Evolutionary conservation across 2,888 invertebrate species (phyloP), one percentile per base, ranked within the genome.

Genomic region (Acleris cristana): DNA sequence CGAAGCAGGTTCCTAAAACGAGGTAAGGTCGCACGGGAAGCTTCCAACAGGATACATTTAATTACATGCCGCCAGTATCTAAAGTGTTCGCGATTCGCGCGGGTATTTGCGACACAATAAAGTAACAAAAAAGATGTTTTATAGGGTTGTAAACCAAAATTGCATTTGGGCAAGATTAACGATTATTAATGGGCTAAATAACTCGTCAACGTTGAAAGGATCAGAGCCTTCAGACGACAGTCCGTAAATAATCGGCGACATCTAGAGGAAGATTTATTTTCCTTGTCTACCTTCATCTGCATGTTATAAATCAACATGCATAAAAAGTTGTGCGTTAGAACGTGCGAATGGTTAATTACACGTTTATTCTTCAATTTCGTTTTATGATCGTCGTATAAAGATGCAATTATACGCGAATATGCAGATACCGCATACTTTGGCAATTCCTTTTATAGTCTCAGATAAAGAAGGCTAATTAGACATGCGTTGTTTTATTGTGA

Each of bases 391-490:
- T 65, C 72, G 69, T 71, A 79, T 77, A 75, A 79, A 83, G 76
- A 73, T 74, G 80, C 81, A 86, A 88, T 88, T 88, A 84, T 84
- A 84, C 75, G 82, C 74, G 70, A 78, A 78, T 78, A 78, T 83
- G 80, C 81, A 79, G 73, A 71, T 73, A 76, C 78, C 73, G 73
- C 75, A 78, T 76, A 73, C 19, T 45, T 74, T 72, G 74, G 55
- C 71, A 64, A 76, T 80, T 76, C 70, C 74, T 79, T 82, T 82
- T 80, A 78, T 75, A 75, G 72, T 76, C 74, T 66, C 63, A 69
- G 72, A 80, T 80, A 78, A 81, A 80, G 77, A 69, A 74, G 74
- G 79, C 79, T 85, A 83, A 86, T 87, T 85, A 80, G 79, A 76
- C 74, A 78, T 82, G 79, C 80, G 77, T 69, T 74, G 75, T 76